phyloP scores from a whole-genome alignment of 2,888 invertebrate genomes.

The Leptopilina drosophilae region DNA sequence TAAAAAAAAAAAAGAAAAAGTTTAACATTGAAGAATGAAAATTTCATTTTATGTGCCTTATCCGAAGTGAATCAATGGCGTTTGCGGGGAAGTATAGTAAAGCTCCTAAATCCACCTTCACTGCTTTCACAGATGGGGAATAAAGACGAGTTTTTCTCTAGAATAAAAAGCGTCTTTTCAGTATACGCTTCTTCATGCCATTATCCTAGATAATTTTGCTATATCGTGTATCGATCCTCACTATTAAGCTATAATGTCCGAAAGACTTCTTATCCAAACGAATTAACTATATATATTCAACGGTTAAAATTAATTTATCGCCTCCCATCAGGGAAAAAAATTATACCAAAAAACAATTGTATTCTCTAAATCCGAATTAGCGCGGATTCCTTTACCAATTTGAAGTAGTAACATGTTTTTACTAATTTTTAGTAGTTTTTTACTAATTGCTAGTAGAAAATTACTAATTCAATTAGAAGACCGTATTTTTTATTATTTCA shows the following conservation, averaged over 20 bases:
- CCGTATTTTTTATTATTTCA: too few species aligned
- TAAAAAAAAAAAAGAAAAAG: slow-evolving; percentile 1
- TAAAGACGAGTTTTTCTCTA: not conserved
- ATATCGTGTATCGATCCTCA: not conserved
- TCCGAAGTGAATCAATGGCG: slow-evolving; percentile 17
- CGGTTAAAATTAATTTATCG: too few species aligned
- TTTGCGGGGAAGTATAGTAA: not conserved
- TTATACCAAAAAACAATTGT: too few species aligned
- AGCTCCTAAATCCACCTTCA: slow-evolving; percentile 33
- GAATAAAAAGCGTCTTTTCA: slow-evolving; percentile 12
- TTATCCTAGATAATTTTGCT: slow-evolving; percentile 1
- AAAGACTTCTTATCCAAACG: not conserved
- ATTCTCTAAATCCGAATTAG: too few species aligned
- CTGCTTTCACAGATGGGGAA: not conserved
- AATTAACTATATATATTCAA: not conserved
- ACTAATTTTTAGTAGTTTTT: too few species aligned
- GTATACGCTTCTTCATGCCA: not conserved
- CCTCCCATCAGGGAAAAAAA: too few species aligned
- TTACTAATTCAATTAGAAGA: too few species aligned
- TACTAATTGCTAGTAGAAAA: too few species aligned
- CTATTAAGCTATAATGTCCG: not conserved
- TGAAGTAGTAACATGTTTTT: too few species aligned
- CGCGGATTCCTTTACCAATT: too few species aligned
- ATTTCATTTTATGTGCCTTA: slow-evolving; percentile 6
- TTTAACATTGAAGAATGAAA: not conserved